Evolutionary conservation across 64 coral and sea anemone genomes (phyloP).

Genomic region (Pocillopora damicornis): DNA sequence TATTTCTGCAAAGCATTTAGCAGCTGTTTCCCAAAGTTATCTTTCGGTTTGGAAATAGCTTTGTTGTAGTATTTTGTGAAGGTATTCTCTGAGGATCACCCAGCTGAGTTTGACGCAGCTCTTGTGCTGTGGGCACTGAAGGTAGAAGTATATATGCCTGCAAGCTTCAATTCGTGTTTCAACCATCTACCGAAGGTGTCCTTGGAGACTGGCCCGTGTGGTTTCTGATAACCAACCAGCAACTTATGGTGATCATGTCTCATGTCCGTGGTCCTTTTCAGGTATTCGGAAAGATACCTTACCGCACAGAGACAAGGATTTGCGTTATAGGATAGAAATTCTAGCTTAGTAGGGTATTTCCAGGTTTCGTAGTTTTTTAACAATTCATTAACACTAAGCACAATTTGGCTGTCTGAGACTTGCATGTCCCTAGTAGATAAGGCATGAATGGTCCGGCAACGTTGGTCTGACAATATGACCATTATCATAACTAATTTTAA

Average conservation of each 20-base stretch:
- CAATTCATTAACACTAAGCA: constrained; percentile 27
- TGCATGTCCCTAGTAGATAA: constrained; percentile 27
- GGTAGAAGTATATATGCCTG: constrained; percentile 54
- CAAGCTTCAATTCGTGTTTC: constrained; percentile 25
- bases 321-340: constrained; percentile 30
- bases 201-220: constrained; percentile 41
- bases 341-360: constrained; percentile 43
- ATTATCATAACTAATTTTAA: constrained; percentile 50
- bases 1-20: constrained; percentile 28
- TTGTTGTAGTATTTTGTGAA: constrained; percentile 53
- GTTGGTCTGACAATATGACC: constrained; percentile 64
- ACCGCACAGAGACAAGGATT: constrained; percentile 42
- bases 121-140: constrained; percentile 57
- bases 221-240: constrained; percentile 28
- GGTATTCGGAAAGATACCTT: constrained; percentile 33
- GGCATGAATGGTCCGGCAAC: constrained; percentile 39
- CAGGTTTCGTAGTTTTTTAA: constrained; percentile 34
- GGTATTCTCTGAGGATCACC: constrained; percentile 50
- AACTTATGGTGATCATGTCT: constrained; percentile 41
- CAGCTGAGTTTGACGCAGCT: constrained; percentile 47
- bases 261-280: constrained; percentile 43
- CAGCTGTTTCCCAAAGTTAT: constrained; percentile 49
- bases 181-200: constrained; percentile 50
- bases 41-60: constrained; percentile 20
- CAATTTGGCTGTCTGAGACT: constrained; percentile 1